Evolutionary conservation across 2,797 vertebrate species (phyloP).

Genomic region (Tarsius wallacei): DNA sequence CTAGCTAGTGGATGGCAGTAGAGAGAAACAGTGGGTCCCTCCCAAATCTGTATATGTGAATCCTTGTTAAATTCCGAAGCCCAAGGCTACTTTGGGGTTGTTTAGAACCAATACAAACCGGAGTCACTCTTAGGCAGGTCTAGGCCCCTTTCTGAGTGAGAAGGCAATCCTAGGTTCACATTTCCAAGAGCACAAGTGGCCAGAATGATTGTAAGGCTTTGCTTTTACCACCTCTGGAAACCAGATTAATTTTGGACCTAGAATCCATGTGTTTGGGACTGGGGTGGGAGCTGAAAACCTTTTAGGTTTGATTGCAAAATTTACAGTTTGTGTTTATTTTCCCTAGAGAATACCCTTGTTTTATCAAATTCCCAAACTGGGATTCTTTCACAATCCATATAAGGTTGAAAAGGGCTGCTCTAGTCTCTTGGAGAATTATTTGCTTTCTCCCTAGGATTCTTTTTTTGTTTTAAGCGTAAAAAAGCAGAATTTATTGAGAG

Average conservation of each 20-base stretch:
- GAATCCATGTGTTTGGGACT: neutral
- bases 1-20: neutral
- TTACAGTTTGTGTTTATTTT: slow-evolving; percentile 32
- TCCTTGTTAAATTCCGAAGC: slow-evolving; percentile 5
- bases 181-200: neutral
- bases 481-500: too few species aligned
- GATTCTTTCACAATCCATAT: neutral
- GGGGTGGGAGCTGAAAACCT: neutral
- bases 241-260: slow-evolving; percentile 28
- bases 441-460: neutral
- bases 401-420: slow-evolving; percentile 3
- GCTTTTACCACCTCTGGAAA: slow-evolving; percentile 27
- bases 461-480: neutral
- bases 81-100: neutral
- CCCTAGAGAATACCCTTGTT: slow-evolving; percentile 24
- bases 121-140: neutral
- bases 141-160: neutral
- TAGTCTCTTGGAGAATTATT: slow-evolving; percentile 48
- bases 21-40: neutral
- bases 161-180: slow-evolving; percentile 4
- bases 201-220: neutral
- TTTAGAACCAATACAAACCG: neutral
- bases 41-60: neutral
- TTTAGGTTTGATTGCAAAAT: slow-evolving; percentile 9
- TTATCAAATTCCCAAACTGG: slow-evolving; percentile 39